Conservation (phyloP, 1,140 invertebrate genomes). For the Micrasema minimum region DNA sequence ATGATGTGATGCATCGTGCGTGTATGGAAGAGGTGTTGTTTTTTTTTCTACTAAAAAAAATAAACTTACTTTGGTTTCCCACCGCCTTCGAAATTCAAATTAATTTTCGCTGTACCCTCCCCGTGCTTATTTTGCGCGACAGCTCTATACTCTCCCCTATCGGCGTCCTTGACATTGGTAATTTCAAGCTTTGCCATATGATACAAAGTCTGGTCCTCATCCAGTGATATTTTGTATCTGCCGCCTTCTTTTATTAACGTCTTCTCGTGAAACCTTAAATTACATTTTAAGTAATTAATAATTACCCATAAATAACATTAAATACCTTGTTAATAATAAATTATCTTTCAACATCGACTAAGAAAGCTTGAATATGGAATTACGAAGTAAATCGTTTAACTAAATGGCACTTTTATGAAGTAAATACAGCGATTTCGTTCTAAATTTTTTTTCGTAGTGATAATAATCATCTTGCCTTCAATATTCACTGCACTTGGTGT, state of each 20-base stretch:
- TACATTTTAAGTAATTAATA: too few relatives aligned
- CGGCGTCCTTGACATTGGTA: slow-evolving; percentile 80
- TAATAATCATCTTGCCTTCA: too few relatives aligned
- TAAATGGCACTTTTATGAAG: too few relatives aligned
- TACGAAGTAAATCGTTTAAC: too few relatives aligned
- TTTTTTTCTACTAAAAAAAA: too few relatives aligned
- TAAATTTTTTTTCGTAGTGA: too few relatives aligned
- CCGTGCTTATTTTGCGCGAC: slow-evolving; percentile 92
- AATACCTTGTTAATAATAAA: slow-evolving; percentile 28
- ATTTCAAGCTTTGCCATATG: slow-evolving; percentile 90
- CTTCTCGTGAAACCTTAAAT: slow-evolving; percentile 83
- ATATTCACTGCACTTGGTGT: too few relatives aligned
- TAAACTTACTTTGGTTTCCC: slow-evolving; percentile 84
- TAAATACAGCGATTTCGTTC: too few relatives aligned
- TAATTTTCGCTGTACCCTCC: slow-evolving; percentile 92
- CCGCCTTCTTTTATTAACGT: slow-evolving; percentile 81
- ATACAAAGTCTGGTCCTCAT: slow-evolving; percentile 88
- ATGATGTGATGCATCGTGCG: background rate
- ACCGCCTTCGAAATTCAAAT: slow-evolving; percentile 93
- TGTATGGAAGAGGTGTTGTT: background rate
- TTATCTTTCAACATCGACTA: background rate
- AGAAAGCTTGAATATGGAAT: too few relatives aligned
- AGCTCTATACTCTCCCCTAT: slow-evolving; percentile 94
- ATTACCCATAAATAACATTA: too few relatives aligned
- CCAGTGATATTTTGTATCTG: slow-evolving; percentile 81